A percentile compares a stretch with the other conserved stretches of the same genome.
Evolutionary conservation across 1,140 invertebrate species (phyloP).

Genomic region (Goniozus legneri): DNA sequence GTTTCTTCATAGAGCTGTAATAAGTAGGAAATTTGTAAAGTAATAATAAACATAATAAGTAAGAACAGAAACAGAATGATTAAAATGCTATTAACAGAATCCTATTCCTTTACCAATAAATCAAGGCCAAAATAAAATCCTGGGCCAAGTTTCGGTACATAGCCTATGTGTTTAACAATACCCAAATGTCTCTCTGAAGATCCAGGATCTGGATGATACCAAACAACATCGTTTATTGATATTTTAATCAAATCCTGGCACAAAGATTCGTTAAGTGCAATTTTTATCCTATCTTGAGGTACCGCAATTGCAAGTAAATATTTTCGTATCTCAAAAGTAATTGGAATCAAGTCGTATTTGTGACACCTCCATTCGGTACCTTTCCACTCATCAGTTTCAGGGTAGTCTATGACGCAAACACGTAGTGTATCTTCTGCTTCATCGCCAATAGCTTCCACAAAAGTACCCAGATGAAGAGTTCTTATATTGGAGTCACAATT

Average conservation of each 20-base stretch:
- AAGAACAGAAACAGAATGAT: constrained; percentile 4
- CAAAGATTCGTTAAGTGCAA: constrained; percentile 48
- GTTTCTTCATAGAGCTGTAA: constrained; percentile 25
- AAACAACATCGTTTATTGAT: constrained; percentile 34
- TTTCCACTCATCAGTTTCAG: constrained; percentile 28
- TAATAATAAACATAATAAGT: constrained; percentile 8
- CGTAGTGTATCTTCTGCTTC: constrained; percentile 22
- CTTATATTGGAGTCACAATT: constrained; percentile 31
- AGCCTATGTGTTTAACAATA: constrained; percentile 56
- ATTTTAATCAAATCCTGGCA: constrained; percentile 49
- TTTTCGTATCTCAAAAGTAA: constrained; percentile 50
- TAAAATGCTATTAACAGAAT: constrained; percentile 4
- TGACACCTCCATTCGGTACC: constrained; percentile 44
- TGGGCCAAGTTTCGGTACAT: constrained; percentile 51
- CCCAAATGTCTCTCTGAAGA: constrained; percentile 29
- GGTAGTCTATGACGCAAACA: constrained; percentile 26
- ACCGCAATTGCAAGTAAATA: constrained; percentile 51
- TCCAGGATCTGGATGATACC: constrained; percentile 21
- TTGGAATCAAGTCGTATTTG: constrained; percentile 31
- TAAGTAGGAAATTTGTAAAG: constrained; percentile 6
- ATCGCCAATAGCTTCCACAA: constrained; percentile 33
- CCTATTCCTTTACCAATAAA: constrained; percentile 51
- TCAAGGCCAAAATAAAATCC: constrained; percentile 59
- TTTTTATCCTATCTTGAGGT: constrained; percentile 50
- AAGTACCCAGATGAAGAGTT: constrained; percentile 29